These are phyloP conservation scores for Sarotherodon lohbergeri DNA, from an alignment of 2,113 vertebrate species.

Conservation along the genomic window DNA sequence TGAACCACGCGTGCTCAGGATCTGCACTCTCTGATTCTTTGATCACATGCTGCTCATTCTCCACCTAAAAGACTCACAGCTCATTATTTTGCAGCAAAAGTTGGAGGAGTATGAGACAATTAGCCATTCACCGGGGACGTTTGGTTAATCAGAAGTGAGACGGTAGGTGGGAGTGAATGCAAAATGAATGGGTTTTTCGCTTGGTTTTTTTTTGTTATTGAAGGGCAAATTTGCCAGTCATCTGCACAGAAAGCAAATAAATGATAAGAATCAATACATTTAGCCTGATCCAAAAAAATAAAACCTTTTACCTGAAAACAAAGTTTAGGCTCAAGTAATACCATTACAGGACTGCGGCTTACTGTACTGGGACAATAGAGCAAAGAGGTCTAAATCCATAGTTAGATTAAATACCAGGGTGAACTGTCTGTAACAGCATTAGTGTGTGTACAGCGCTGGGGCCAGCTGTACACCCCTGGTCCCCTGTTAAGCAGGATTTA, in stretches of 20 bases:
- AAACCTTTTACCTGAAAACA: neutral
- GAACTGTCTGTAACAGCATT: conserved; percentile 58
- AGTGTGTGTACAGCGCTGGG: conserved; percentile 30
- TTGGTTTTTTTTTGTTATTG: neutral
- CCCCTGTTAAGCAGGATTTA: conserved; percentile 65
- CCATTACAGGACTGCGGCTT: conserved; percentile 32
- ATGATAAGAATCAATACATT: neutral
- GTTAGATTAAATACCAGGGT: conserved; percentile 67
- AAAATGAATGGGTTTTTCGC: conserved; percentile 7
- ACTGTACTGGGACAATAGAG: conserved; percentile 40
- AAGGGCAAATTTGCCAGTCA: neutral
- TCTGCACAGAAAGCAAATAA: neutral
- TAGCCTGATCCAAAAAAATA: neutral
- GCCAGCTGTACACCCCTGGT: conserved; percentile 57
- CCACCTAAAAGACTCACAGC: conserved; percentile 19
- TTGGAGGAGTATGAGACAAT: conserved; percentile 38
- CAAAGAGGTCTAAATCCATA: conserved; percentile 62
- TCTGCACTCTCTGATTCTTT: neutral
- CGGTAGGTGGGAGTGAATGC: neutral
- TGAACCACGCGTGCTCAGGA: neutral
- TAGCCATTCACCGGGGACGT: conserved; percentile 23
- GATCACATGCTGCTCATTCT: conserved; percentile 20
- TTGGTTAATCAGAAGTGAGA: conserved; percentile 10
- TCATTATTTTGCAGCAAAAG: conserved; percentile 38
- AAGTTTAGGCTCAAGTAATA: conserved; percentile 29